These are phyloP conservation scores for Odontomachus brunneus DNA, from an alignment of 1,140 invertebrate species.

Conservation along the genomic window DNA sequence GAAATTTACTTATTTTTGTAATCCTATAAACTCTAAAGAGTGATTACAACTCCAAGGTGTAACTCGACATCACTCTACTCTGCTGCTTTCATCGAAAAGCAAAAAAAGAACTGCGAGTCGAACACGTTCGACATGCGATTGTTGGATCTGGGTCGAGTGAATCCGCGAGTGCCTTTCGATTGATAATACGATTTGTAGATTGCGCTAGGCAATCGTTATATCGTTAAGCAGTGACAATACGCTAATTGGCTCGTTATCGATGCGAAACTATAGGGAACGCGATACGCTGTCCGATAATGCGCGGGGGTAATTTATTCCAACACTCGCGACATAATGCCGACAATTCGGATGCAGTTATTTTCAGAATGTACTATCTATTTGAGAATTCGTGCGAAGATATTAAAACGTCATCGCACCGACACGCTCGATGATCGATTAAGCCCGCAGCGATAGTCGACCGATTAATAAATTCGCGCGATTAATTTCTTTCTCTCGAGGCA, in stretches of 20 bases:
- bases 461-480: background rate
- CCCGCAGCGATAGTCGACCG: background rate
- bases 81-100: too few relatives aligned
- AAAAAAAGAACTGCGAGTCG: too few relatives aligned
- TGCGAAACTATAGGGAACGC: conserved; percentile 49
- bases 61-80: too few relatives aligned
- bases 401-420: background rate
- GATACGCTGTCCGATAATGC: conserved; percentile 17
- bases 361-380: background rate
- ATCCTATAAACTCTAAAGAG: too few relatives aligned
- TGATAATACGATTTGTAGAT: conserved; percentile 53
- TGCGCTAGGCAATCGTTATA: conserved; percentile 31
- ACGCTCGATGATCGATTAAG: background rate
- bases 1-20: too few relatives aligned
- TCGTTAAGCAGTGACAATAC: conserved; percentile 62
- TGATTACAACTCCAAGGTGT: too few relatives aligned
- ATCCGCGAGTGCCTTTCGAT: conserved; percentile 16
- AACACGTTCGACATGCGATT: too few relatives aligned
- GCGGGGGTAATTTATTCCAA: conserved; percentile 59
- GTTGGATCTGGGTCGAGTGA: too few relatives aligned
- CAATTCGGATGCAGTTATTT: conserved; percentile 33
- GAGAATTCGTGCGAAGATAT: background rate
- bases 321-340: conserved; percentile 57
- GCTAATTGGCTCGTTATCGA: conserved; percentile 72
- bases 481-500: background rate